These are phyloP conservation scores for Origma solitaria DNA, from an alignment of 2,113 vertebrate genomes.

Conservation along the genomic window DNA sequence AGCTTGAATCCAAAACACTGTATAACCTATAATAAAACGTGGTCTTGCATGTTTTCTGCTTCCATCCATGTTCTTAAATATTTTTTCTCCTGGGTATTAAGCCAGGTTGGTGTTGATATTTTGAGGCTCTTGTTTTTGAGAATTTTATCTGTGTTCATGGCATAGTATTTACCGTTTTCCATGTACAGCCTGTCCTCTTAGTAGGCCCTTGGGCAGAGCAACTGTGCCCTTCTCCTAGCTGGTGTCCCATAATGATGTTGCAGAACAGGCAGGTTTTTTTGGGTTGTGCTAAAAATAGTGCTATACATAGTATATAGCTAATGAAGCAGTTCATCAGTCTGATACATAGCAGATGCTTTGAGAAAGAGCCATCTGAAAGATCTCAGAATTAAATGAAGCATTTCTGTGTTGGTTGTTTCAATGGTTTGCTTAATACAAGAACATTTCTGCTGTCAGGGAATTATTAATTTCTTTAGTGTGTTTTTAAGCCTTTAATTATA, in stretches of 20 bases:
- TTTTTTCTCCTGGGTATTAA: neutral
- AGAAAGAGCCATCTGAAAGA: neutral
- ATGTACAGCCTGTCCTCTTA: neutral
- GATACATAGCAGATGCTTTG: constrained; percentile 21
- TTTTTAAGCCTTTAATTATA: constrained; percentile 69
- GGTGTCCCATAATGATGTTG: neutral
- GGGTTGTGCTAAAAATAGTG: neutral
- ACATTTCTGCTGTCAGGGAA: constrained; percentile 50
- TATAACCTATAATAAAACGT: neutral
- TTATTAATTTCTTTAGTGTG: constrained; percentile 29
- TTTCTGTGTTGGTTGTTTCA: constrained; percentile 16
- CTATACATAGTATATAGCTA: neutral
- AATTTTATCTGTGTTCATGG: neutral
- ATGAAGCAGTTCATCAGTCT: neutral
- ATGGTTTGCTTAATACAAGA: constrained; percentile 7
- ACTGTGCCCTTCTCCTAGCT: neutral
- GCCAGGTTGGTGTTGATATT: neutral
- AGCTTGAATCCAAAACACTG: neutral
- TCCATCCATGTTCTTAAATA: neutral
- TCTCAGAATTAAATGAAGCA: constrained; percentile 38
- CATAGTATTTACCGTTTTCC: neutral
- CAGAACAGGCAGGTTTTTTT: neutral
- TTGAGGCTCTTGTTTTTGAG: neutral
- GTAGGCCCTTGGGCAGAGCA: neutral
- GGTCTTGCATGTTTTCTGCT: neutral